phyloP scores from a whole-genome alignment of 2,888 invertebrate species.

The Schizaphis graminum region DNA sequence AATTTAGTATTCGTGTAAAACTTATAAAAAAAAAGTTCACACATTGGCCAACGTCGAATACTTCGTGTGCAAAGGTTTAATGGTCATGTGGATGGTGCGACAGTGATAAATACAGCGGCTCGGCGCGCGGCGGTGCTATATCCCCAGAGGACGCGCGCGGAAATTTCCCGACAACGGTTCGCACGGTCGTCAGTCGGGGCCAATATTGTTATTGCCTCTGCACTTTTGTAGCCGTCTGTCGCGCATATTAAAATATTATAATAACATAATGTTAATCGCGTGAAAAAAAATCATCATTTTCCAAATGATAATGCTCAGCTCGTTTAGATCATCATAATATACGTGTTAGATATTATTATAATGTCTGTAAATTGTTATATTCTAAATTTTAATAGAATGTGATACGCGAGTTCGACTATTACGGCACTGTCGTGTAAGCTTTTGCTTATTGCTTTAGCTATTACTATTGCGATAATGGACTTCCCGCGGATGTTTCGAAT shows the following conservation, averaged over 20 bases:
- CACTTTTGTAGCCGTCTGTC: background rate
- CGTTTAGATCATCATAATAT: background rate
- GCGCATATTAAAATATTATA: background rate
- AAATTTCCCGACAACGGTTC: conserved; percentile 39
- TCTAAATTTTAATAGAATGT: no score
- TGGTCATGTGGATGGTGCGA: background rate
- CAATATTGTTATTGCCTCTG: background rate
- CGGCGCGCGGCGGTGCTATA: background rate
- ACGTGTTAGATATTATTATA: background rate
- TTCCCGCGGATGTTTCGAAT: no score
- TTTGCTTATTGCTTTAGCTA: background rate
- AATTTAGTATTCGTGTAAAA: no score
- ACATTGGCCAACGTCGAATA: background rate
- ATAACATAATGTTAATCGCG: background rate
- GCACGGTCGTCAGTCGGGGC: background rate
- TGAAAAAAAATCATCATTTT: background rate
- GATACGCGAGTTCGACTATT: background rate
- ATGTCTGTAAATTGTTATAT: no score
- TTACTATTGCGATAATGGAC: background rate
- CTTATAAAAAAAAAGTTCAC: background rate
- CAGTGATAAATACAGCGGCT: background rate
- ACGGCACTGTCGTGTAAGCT: background rate
- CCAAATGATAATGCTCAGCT: background rate
- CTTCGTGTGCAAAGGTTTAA: background rate
- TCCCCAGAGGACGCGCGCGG: conserved; percentile 19